phyloP scores from a whole-genome alignment of 2,113 vertebrate genomes.

The Anser brachyrhynchus region DNA sequence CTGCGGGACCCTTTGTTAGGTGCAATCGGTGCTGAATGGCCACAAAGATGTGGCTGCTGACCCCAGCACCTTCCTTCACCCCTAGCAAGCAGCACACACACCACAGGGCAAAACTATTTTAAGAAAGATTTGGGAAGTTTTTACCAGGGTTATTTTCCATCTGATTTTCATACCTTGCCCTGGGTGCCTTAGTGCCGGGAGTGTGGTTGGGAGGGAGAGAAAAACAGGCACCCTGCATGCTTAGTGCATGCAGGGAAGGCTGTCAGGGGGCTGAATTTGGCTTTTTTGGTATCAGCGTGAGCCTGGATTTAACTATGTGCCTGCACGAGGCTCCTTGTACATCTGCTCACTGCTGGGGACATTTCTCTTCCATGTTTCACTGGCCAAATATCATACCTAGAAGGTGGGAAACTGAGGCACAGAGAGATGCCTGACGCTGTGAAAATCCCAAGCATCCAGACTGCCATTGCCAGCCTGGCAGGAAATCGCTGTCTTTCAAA shows the following conservation, averaged over 20 bases:
- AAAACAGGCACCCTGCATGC: no score
- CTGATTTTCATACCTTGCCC: not conserved
- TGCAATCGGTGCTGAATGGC: not conserved
- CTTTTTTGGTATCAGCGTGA: not conserved
- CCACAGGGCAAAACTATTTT: not conserved
- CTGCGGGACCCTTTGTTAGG: not conserved
- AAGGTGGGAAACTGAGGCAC: not conserved
- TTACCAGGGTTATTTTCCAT: not conserved
- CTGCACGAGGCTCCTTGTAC: rapidly evolving
- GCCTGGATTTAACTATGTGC: not conserved
- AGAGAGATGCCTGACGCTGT: not conserved
- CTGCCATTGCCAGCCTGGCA: not conserved
- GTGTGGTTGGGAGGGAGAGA: not conserved
- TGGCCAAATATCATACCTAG: not conserved
- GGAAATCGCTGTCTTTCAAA: not conserved
- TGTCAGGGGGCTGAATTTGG: not conserved
- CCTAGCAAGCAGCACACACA: not conserved
- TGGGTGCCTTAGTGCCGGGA: not conserved
- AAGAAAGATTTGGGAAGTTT: not conserved
- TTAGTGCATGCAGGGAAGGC: no score
- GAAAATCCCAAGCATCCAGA: not conserved
- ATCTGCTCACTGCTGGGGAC: not conserved
- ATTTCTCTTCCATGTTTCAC: not conserved
- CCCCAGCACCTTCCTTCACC: not conserved
- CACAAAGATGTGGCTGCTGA: not conserved